Evolutionary conservation across 1,140 invertebrate genomes (phyloP).

Genomic region (Cotesia vestalis): DNA sequence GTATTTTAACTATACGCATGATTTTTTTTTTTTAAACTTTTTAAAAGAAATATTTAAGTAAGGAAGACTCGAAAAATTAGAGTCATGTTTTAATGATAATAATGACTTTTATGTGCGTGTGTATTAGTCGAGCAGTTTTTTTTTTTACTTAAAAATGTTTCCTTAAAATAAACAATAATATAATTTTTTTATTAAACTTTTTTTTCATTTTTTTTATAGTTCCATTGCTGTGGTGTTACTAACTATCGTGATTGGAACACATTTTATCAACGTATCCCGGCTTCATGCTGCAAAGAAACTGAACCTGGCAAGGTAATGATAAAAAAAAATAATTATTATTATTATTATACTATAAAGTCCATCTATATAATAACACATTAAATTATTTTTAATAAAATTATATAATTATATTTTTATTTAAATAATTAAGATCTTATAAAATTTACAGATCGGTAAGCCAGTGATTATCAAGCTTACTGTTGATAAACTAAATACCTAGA

Average conservation of each 20-base stretch:
- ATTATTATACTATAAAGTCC: too few species aligned
- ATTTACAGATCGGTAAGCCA: too few species aligned
- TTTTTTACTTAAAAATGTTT: background rate
- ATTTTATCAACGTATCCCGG: slow-evolving; percentile 71
- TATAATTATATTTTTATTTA: too few species aligned
- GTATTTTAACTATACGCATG: slow-evolving; percentile 58
- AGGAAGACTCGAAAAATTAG: too few species aligned
- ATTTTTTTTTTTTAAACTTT: slow-evolving; percentile 37
- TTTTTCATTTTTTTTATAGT: slow-evolving; percentile 61
- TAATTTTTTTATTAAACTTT: slow-evolving; percentile 43
- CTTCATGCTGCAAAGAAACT: slow-evolving; percentile 81
- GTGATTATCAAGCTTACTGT: too few species aligned
- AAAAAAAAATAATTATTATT: background rate
- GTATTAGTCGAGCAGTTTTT: slow-evolving; percentile 19
- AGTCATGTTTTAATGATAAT: slow-evolving; percentile 13
- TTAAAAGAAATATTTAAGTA: too few species aligned
- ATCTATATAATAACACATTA: too few species aligned
- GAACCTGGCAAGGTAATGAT: slow-evolving; percentile 68
- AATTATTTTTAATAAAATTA: too few species aligned
- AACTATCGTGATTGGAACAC: slow-evolving; percentile 77
- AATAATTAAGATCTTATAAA: too few species aligned
- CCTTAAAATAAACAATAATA: slow-evolving; percentile 19
- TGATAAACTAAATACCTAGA: too few species aligned
- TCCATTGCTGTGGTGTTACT: slow-evolving; percentile 85
- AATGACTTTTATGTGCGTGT: slow-evolving; percentile 6